phyloP scores from a whole-genome alignment of 2,113 vertebrate species.

The Toxotes chatareus region DNA sequence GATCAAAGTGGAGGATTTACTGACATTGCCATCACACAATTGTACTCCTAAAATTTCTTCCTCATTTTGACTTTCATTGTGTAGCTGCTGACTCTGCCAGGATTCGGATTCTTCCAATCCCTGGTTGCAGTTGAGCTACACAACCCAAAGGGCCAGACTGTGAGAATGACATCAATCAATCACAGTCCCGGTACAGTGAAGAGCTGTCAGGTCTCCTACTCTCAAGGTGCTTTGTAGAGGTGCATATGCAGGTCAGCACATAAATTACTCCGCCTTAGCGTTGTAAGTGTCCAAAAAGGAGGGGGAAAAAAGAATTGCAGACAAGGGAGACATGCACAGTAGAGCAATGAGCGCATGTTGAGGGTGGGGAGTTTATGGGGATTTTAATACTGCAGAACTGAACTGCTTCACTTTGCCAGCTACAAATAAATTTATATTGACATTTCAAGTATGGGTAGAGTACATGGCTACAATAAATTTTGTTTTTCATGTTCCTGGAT shows the following conservation, averaged over 20 bases:
- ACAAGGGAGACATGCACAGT: conserved; percentile 10
- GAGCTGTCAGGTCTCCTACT: conserved; percentile 30
- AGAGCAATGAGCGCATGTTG: conserved; percentile 22
- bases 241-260: conserved; percentile 37
- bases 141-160: conserved; percentile 26
- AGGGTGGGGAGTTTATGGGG: conserved; percentile 27
- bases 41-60: neutral
- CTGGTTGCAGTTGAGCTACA: neutral
- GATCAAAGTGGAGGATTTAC: too few relatives aligned
- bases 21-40: too few relatives aligned
- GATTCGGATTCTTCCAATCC: conserved; percentile 14
- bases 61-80: neutral
- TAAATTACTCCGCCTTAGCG: conserved; percentile 22
- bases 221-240: conserved; percentile 11
- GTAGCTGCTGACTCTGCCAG: conserved; percentile 4
- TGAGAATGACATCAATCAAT: conserved; percentile 52
- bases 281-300: conserved; percentile 15
- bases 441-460: conserved; percentile 6
- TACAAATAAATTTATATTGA: conserved; percentile 9
- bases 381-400: conserved; percentile 17
- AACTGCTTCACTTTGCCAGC: conserved; percentile 20
- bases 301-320: neutral
- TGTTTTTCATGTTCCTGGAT: conserved; percentile 10
- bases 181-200: neutral
- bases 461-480: neutral